A percentile compares a stretch with the other conserved stretches of the same genome.
Conservation (phyloP, 2,797 vertebrate species). For the Petrocephalus sullivani region DNA sequence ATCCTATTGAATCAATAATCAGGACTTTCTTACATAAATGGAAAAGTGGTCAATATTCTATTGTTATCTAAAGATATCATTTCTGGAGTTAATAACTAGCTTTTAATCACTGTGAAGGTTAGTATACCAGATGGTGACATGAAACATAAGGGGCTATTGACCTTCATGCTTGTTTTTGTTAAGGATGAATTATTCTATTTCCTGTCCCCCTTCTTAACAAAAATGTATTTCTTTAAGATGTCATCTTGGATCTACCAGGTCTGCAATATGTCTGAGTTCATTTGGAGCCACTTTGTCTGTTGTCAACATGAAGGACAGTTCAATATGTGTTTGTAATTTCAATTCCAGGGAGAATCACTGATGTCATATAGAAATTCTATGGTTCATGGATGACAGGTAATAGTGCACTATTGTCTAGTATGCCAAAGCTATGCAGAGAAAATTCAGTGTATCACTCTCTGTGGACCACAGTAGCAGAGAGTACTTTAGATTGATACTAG, state of each 20-base stretch:
- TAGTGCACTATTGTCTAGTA: background rate
- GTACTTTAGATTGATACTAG: background rate
- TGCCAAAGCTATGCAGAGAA: background rate
- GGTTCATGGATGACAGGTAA: background rate
- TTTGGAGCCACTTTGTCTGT: background rate
- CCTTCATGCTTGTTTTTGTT: background rate
- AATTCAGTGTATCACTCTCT: background rate
- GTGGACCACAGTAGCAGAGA: background rate
- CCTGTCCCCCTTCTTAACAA: background rate
- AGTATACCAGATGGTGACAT: background rate
- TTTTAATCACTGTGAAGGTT: background rate
- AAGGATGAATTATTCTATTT: background rate
- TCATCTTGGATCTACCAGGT: background rate
- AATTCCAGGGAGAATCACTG: background rate
- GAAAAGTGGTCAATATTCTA: background rate
- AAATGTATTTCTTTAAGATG: conserved; percentile 13
- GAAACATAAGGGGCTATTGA: background rate
- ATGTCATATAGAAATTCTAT: background rate
- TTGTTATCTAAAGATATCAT: background rate
- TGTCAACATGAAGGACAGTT: conserved; percentile 8
- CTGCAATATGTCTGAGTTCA: background rate
- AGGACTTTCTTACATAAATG: background rate
- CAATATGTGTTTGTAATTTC: background rate
- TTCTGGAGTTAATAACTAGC: background rate
- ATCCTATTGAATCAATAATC: background rate